Percentiles rank a stretch among this genome's conserved stretches.
Evolutionary conservation across 2,888 invertebrate genomes (phyloP).

Genomic region (Bombyx huttoni): DNA sequence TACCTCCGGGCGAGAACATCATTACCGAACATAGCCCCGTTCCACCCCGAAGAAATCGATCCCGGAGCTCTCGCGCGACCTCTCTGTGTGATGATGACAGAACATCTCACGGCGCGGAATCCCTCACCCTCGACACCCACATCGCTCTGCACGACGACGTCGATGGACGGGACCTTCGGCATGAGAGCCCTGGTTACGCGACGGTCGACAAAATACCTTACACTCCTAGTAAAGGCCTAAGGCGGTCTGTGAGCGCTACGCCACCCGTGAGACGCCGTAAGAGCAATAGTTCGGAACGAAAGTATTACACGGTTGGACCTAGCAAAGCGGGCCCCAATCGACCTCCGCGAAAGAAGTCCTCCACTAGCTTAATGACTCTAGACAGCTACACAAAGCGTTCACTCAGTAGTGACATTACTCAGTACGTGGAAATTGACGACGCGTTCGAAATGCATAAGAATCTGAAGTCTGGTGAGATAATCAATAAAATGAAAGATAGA

Average conservation of each 20-base stretch:
- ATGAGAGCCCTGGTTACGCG: constrained; percentile 78
- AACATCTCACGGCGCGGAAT: constrained; percentile 80
- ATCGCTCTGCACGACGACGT: constrained; percentile 32
- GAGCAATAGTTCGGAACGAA: constrained; percentile 66
- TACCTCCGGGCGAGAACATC: constrained; percentile 52
- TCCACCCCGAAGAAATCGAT: constrained; percentile 72
- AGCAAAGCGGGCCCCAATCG: constrained; percentile 70
- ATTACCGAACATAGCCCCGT: constrained; percentile 62
- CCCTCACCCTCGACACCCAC: constrained; percentile 69
- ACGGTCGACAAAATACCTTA: constrained; percentile 81
- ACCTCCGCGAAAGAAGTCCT: constrained; percentile 75
- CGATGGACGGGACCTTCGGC: constrained; percentile 49
- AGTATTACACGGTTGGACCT: constrained; percentile 78
- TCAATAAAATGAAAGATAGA: constrained; percentile 87
- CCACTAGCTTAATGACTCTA: constrained; percentile 64
- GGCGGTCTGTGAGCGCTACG: constrained; percentile 70
- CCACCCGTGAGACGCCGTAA: constrained; percentile 55
- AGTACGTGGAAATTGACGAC: constrained; percentile 75
- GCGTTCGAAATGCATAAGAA: constrained; percentile 73
- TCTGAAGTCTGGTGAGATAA: constrained; percentile 81
- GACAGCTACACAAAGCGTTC: constrained; percentile 64
- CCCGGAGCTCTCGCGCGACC: constrained; percentile 64
- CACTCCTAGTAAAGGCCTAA: constrained; percentile 72
- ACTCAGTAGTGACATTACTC: constrained; percentile 56
- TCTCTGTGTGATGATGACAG: constrained; percentile 78